Conservation (phyloP, 1,140 invertebrate species). For the Gonatopus flavifemur region DNA sequence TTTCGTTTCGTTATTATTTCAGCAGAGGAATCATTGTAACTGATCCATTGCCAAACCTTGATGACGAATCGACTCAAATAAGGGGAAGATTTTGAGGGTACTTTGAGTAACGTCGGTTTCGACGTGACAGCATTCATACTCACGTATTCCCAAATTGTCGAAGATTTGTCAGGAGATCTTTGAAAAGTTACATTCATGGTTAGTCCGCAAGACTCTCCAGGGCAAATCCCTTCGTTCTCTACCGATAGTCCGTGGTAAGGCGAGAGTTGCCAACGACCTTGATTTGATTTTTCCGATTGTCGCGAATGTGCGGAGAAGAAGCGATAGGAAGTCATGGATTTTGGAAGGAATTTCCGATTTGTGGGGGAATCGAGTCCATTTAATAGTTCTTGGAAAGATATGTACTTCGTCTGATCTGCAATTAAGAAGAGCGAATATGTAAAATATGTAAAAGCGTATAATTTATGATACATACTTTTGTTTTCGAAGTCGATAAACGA, state of each 20-base stretch:
- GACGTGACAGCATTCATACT: constrained; percentile 66
- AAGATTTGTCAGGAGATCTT: constrained; percentile 58
- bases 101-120: constrained; percentile 64
- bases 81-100: constrained; percentile 41
- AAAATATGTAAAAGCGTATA: background rate
- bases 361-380: constrained; percentile 19
- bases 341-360: too few species aligned
- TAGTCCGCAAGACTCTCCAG: constrained; percentile 63
- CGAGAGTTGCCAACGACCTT: constrained; percentile 39
- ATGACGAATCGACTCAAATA: constrained; percentile 72
- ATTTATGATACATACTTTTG: constrained; percentile 22
- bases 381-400: constrained; percentile 33
- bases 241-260: constrained; percentile 58
- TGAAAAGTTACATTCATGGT: constrained; percentile 64
- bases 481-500: constrained; percentile 32
- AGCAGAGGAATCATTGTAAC: constrained; percentile 11
- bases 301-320: too few species aligned
- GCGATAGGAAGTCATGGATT: too few species aligned
- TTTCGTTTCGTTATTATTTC: constrained; percentile 48
- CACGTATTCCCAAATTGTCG: constrained; percentile 61
- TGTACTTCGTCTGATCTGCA: constrained; percentile 31
- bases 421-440: constrained; percentile 3
- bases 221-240: constrained; percentile 68
- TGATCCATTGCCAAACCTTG: constrained; percentile 79
- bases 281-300: constrained; percentile 17